phyloP scores from a whole-genome alignment of 2,888 invertebrate genomes.

The Entomobrya proxima region DNA sequence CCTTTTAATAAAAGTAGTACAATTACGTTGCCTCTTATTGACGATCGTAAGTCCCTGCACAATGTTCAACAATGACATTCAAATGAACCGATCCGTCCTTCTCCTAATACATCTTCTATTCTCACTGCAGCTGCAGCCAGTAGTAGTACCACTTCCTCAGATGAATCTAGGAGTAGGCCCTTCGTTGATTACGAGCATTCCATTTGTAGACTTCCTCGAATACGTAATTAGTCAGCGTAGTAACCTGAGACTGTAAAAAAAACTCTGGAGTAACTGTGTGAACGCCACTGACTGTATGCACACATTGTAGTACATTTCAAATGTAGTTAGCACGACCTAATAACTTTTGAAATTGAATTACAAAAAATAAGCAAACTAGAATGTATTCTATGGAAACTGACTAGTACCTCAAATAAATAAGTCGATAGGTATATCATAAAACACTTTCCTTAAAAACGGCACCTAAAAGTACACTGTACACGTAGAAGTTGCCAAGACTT shows the following conservation, averaged over 20 bases:
- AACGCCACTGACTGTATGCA: background rate
- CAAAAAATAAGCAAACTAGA: too few relatives aligned
- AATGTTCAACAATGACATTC: slow-evolving; percentile 58
- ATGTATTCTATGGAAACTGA: too few relatives aligned
- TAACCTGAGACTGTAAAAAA: slow-evolving; percentile 36
- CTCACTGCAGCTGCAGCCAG: background rate
- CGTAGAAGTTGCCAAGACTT: too few relatives aligned
- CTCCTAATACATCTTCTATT: background rate
- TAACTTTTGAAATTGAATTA: too few relatives aligned
- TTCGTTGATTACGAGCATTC: background rate
- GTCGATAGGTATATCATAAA: too few relatives aligned
- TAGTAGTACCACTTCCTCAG: background rate
- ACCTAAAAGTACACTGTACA: too few relatives aligned
- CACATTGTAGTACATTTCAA: too few relatives aligned
- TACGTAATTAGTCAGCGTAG: slow-evolving; percentile 29
- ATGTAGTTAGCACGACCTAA: too few relatives aligned
- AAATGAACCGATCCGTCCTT: slow-evolving; percentile 42
- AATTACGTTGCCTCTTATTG: slow-evolving; percentile 68
- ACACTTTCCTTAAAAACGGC: too few relatives aligned
- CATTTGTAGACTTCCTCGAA: slow-evolving; percentile 38
- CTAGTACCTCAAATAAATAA: too few relatives aligned
- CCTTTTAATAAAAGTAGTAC: slow-evolving; percentile 64
- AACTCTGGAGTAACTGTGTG: background rate
- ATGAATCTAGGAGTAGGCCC: slow-evolving; percentile 9
- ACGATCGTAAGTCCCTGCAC: slow-evolving; percentile 68